Evolutionary conservation across 2,888 invertebrate species (phyloP), one percentile per base, ranked within the genome.

Genomic region (Patella ulyssiponensis): DNA sequence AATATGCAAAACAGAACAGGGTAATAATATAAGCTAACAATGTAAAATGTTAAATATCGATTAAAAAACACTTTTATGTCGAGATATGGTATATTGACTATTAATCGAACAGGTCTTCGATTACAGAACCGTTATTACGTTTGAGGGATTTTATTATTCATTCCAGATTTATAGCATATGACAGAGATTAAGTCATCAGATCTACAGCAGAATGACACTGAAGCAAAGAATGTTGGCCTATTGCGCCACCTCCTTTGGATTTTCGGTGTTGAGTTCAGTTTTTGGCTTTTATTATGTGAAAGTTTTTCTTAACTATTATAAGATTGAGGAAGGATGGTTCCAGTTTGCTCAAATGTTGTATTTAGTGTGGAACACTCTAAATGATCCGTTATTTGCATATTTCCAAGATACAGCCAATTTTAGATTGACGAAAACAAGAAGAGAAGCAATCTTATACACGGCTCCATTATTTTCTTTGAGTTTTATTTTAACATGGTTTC

Each of bases 211-310:
- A 14, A 77, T 73, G 74, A 77, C 76, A 17, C 69, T 79, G 7
- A 71, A 56, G 11, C 77, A 69, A 44, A 71, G 74, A 27, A 79
- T 88, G 12, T 69, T 88, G 70, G 87, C 89, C 12, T 87, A 87
- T 77, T 85, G 87, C 51, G 77, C 87, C 9, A 83, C 87, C 11
- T 76, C 81, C 1, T 80, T 88, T 33, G 91, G 86, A 7, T 83
- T 87, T 69, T 78, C 81, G 23, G 69, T 91, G 77, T 84, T 92
- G 76, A 86, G 90, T 77, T 85, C 88, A 4, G 83, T 91, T 9
- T 92, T 92, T 84, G 86, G 86, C 75, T 92, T 93, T 84, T 92
- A 92, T 85, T 92, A 92, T 80, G 92, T 92, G 3, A 92, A 92
- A 83, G 85, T 91, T 15, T 93, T 92, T 80, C 85, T 92, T 52